Conservation (phyloP, 2,888 invertebrate species). For the Drosophila prolongata region DNA sequence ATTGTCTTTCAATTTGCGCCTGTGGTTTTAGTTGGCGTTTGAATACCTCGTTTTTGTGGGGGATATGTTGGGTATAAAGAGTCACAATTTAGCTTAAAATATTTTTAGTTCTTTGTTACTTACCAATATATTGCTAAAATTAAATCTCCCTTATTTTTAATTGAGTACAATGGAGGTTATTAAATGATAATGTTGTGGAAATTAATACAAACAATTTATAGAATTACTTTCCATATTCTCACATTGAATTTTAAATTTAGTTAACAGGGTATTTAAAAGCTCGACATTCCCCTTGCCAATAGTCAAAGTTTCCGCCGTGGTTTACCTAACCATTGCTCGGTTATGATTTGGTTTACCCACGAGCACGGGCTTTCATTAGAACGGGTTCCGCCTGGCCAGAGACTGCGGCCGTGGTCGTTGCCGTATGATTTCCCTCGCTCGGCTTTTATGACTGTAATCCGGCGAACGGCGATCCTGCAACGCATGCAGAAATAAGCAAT, state of each 20-base stretch:
- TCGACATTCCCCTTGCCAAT: not conserved
- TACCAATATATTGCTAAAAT: too few species aligned
- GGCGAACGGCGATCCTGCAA: conserved; percentile 52
- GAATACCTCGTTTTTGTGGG: conserved; percentile 17
- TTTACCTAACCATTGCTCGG: conserved; percentile 36
- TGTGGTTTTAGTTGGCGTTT: conserved; percentile 38
- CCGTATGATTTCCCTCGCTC: conserved; percentile 56
- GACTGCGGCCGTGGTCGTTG: conserved; percentile 3
- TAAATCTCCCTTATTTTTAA: too few species aligned
- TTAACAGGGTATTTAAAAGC: not conserved
- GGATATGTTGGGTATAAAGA: not conserved
- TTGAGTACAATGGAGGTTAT: too few species aligned
- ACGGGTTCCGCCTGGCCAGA: conserved; percentile 5
- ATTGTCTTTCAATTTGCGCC: conserved; percentile 83
- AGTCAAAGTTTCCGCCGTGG: conserved; percentile 7
- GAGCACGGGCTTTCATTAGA: conserved; percentile 50
- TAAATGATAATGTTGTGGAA: too few species aligned
- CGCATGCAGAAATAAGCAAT: conserved; percentile 77
- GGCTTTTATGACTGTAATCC: conserved; percentile 60
- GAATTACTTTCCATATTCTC: not conserved
- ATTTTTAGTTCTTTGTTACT: too few species aligned
- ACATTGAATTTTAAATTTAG: too few species aligned
- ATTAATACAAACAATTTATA: too few species aligned
- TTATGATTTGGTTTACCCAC: conserved; percentile 28
- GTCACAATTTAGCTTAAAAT: too few species aligned